Percentiles rank a stretch among this genome's conserved stretches.
These are phyloP conservation scores for Cheirogaleus medius DNA, from an alignment of 2,113 vertebrate species.

Conservation along the genomic window DNA sequence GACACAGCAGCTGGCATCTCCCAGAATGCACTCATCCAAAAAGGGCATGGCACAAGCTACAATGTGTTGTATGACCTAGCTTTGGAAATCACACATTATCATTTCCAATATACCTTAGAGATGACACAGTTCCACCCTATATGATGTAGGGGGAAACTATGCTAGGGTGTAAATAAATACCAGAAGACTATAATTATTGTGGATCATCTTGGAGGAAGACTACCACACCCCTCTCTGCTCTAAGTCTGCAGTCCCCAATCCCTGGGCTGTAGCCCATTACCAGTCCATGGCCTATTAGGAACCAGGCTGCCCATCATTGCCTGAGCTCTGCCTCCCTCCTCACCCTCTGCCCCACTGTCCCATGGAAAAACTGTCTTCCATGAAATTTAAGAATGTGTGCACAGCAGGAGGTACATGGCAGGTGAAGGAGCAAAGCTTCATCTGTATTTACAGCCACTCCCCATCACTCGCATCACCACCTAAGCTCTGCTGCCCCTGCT, in stretches of 20 bases:
- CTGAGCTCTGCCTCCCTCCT: too few relatives aligned
- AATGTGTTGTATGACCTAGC: neutral
- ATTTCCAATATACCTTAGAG: neutral
- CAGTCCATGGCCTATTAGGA: too few relatives aligned
- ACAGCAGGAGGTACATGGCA: too few relatives aligned
- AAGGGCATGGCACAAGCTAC: neutral
- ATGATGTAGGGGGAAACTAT: neutral
- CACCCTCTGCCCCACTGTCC: too few relatives aligned
- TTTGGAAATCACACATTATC: neutral
- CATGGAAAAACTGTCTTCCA: too few relatives aligned
- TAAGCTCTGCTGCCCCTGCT: too few relatives aligned
- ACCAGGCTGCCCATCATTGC: too few relatives aligned
- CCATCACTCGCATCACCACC: too few relatives aligned
- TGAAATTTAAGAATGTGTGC: too few relatives aligned
- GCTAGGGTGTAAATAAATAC: neutral
- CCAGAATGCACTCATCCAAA: neutral
- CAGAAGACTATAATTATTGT: neutral
- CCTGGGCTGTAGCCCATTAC: too few relatives aligned
- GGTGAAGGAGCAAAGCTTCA: too few relatives aligned
- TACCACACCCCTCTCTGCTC: neutral
- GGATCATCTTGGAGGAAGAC: neutral
- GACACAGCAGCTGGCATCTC: neutral
- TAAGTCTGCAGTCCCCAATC: neutral
- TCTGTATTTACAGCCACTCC: too few relatives aligned
- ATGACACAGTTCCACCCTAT: neutral